phyloP scores from a whole-genome alignment of 1,140 invertebrate genomes.

The Trachymyrmex septentrionalis region DNA sequence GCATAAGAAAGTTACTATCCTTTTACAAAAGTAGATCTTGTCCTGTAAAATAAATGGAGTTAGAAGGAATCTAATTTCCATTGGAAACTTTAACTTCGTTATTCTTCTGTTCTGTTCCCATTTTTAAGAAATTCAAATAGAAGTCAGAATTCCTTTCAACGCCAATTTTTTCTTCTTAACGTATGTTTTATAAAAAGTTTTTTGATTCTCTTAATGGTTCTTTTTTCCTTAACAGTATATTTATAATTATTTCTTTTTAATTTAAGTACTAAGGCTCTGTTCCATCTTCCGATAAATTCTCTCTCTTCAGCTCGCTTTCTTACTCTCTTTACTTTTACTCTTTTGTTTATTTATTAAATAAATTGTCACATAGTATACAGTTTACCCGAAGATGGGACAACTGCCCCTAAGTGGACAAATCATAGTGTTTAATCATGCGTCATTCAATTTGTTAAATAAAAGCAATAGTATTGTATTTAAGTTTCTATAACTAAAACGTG shows the following conservation, averaged over 20 bases:
- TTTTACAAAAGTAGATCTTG: conserved; percentile 33
- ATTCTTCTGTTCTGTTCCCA: not conserved
- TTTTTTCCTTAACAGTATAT: not conserved
- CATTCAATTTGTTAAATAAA: conserved; percentile 5
- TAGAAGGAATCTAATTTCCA: conserved; percentile 34
- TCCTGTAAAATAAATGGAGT: not conserved
- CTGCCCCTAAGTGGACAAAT: not conserved
- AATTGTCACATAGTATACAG: too few relatives aligned
- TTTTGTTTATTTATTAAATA: too few relatives aligned
- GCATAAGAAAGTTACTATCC: not conserved
- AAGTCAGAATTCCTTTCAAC: conserved; percentile 20
- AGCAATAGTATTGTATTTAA: conserved; percentile 7
- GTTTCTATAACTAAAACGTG: not conserved
- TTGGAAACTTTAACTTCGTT: not conserved
- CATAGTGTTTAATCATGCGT: too few relatives aligned
- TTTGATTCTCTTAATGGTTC: conserved; percentile 26
- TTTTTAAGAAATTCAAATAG: not conserved
- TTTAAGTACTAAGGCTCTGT: conserved; percentile 3
- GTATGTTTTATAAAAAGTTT: conserved; percentile 3
- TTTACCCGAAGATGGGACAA: too few relatives aligned
- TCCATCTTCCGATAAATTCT: too few relatives aligned
- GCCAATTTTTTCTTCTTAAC: conserved; percentile 12
- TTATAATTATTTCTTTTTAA: conserved; percentile 7
- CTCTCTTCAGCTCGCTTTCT: too few relatives aligned
- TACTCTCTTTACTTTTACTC: too few relatives aligned